Conservation (phyloP, 1,140 invertebrate species). For the Drosophila burlai region DNA sequence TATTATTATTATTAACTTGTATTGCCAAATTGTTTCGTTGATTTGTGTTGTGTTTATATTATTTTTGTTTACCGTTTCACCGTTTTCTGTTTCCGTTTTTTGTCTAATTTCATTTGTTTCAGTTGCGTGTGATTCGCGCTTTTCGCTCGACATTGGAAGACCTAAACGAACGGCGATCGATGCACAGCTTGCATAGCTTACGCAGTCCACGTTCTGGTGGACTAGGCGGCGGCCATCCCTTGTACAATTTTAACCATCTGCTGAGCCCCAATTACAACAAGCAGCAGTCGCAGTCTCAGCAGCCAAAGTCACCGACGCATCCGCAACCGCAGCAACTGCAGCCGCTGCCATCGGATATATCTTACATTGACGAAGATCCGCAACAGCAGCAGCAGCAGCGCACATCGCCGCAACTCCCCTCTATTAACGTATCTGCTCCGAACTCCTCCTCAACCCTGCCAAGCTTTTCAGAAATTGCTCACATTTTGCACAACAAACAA, state of each 20-base stretch:
- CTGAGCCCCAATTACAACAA: slow-evolving; percentile 73
- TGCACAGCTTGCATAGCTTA: slow-evolving; percentile 98
- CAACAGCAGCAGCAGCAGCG: slow-evolving; percentile 66
- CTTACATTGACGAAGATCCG: slow-evolving; percentile 96
- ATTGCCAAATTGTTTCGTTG: slow-evolving; percentile 42
- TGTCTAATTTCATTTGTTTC: slow-evolving; percentile 90
- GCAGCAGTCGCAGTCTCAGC: slow-evolving; percentile 49
- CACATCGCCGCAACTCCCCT: slow-evolving; percentile 39
- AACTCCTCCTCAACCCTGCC: slow-evolving; percentile 18
- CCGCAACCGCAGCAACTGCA: slow-evolving; percentile 36
- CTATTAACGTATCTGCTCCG: slow-evolving; percentile 24
- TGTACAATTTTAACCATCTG: slow-evolving; percentile 79
- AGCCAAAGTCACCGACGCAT: slow-evolving; percentile 23
- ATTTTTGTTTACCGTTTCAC: slow-evolving; percentile 39
- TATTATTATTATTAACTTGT: slow-evolving; percentile 17
- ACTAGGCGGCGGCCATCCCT: slow-evolving; percentile 39
- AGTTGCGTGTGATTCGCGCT: slow-evolving; percentile 99
- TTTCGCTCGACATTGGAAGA: slow-evolving; percentile 99
- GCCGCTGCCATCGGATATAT: slow-evolving; percentile 91
- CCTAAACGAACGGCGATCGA: slow-evolving; percentile 98
- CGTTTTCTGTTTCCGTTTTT: slow-evolving; percentile 75
- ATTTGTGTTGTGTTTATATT: slow-evolving; percentile 48
- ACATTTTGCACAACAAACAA: slow-evolving; percentile 39
- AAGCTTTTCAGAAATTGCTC: slow-evolving; percentile 60
- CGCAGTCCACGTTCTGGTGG: slow-evolving; percentile 91